These are phyloP conservation scores for Apotomis capreana DNA, from an alignment of 2,888 invertebrate genomes.

Conservation along the genomic window DNA sequence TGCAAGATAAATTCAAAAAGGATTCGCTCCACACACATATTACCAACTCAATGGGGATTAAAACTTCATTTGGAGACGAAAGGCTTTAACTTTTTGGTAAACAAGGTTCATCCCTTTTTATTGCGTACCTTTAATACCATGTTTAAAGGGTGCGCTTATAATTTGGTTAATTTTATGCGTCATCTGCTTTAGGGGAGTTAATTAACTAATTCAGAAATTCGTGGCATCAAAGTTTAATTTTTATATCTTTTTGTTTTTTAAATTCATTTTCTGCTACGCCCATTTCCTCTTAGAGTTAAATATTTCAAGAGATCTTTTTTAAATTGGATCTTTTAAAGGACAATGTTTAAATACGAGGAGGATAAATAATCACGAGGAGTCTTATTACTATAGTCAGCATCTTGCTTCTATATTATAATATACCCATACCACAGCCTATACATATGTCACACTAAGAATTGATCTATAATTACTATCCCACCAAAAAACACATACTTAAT, in stretches of 20 bases:
- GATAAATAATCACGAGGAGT: too few relatives aligned
- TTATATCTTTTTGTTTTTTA: neutral
- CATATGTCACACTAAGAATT: too few relatives aligned
- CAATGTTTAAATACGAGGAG: too few relatives aligned
- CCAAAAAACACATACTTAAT: too few relatives aligned
- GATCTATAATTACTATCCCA: too few relatives aligned
- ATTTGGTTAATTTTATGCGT: slow-evolving; percentile 25
- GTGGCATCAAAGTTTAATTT: neutral
- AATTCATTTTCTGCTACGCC: neutral
- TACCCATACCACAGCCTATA: too few relatives aligned
- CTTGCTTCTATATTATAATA: too few relatives aligned
- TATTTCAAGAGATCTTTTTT: too few relatives aligned
- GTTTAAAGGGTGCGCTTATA: slow-evolving; percentile 25
- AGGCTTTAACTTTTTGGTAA: slow-evolving; percentile 67
- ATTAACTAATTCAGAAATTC: slow-evolving; percentile 6
- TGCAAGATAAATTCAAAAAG: slow-evolving; percentile 76
- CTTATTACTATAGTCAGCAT: too few relatives aligned
- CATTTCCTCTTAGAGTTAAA: too few relatives aligned
- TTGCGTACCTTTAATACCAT: slow-evolving; percentile 60
- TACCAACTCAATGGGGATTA: slow-evolving; percentile 79
- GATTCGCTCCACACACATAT: slow-evolving; percentile 68
- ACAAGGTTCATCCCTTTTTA: slow-evolving; percentile 71
- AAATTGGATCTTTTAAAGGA: too few relatives aligned
- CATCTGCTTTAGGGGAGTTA: neutral
- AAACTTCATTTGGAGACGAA: slow-evolving; percentile 71